Conservation (phyloP, 2,113 vertebrate genomes). For the Brienomyrus longianalis region DNA sequence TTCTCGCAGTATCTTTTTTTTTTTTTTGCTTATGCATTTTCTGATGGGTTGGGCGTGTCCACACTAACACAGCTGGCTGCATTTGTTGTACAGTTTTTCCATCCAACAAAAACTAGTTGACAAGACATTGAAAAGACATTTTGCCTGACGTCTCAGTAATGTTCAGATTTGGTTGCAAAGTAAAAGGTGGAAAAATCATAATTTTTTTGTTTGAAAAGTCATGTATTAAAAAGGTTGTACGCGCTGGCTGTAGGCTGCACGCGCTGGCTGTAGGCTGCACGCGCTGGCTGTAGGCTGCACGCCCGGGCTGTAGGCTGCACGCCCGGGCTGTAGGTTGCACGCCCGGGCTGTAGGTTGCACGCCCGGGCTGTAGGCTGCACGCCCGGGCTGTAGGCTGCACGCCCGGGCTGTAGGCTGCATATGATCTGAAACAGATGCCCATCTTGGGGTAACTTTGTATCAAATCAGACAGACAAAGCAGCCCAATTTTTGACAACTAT, state of each 20-base stretch:
- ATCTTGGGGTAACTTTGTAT: no score
- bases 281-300: no score
- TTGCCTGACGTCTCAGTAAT: not conserved
- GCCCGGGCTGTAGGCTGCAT: not conserved
- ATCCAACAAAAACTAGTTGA: not conserved
- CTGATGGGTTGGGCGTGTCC: not conserved
- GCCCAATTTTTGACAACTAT: not conserved
- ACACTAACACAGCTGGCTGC: not conserved
- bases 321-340: no score
- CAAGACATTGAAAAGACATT: not conserved
- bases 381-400: not conserved
- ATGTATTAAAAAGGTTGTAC: not conserved
- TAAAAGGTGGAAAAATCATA: not conserved
- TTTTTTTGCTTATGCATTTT: not conserved
- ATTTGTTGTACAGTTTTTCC: not conserved
- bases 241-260: no score
- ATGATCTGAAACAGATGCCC: no score
- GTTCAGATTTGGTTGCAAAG: not conserved
- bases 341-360: no score
- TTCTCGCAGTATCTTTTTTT: not conserved
- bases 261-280: no score
- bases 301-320: no score
- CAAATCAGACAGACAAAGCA: not conserved
- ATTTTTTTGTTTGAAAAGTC: not conserved
- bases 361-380: no score